These are phyloP conservation scores for Nycticorax nycticorax DNA, from an alignment of 2,113 vertebrate genomes.

Conservation along the genomic window DNA sequence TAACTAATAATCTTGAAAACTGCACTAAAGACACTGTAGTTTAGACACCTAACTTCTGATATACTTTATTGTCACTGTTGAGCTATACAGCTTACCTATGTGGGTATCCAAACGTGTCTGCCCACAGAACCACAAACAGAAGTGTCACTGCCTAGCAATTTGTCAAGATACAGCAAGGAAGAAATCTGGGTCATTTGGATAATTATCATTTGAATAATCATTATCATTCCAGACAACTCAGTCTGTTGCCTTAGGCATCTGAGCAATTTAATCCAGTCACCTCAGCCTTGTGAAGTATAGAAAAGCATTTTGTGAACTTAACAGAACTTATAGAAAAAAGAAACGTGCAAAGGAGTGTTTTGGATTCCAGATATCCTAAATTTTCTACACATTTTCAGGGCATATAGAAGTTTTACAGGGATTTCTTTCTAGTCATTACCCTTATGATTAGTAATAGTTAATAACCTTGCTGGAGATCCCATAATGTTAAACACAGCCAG, in stretches of 20 bases:
- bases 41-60: neutral
- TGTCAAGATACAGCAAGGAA: slow-evolving; percentile 12
- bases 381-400: neutral
- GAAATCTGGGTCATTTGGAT: slow-evolving; percentile 48
- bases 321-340: neutral
- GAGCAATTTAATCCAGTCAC: neutral
- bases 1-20: neutral
- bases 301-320: neutral
- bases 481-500: neutral
- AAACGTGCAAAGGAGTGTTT: neutral
- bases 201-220: slow-evolving; percentile 54
- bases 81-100: neutral
- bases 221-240: slow-evolving; percentile 50
- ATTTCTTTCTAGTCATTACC: neutral
- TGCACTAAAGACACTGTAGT: neutral
- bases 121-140: neutral
- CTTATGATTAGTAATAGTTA: neutral
- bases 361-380: neutral
- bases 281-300: neutral
- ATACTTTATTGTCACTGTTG: neutral
- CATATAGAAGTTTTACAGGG: neutral
- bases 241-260: slow-evolving; percentile 31
- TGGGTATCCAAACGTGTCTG: neutral
- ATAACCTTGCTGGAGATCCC: neutral
- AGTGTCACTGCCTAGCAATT: neutral